A percentile compares a stretch with the other conserved stretches of the same genome.
These are phyloP conservation scores for Epinotia ramella DNA, from an alignment of 2,888 invertebrate species.

Conservation along the genomic window DNA sequence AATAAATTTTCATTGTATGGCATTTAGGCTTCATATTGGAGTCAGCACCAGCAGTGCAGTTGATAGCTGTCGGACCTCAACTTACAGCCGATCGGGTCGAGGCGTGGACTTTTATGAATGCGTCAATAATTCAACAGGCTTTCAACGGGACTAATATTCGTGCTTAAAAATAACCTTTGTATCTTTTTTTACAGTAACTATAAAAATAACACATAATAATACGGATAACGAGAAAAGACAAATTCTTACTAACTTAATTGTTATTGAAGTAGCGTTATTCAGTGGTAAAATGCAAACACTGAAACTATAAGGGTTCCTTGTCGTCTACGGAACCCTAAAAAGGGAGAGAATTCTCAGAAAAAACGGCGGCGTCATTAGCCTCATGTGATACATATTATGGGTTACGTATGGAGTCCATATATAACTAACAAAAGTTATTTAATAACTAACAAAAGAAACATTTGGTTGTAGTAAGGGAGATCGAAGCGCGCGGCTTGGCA, in stretches of 20 bases:
- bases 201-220: not conserved
- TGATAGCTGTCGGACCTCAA: conserved; percentile 37
- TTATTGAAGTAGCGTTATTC: not conserved
- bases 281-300: not conserved
- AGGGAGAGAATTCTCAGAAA: too few relatives aligned
- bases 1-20: conserved; percentile 49
- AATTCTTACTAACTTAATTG: too few relatives aligned
- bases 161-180: not conserved
- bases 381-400: too few relatives aligned
- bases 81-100: conserved; percentile 2
- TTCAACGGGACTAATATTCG: conserved; percentile 8
- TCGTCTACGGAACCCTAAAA: too few relatives aligned
- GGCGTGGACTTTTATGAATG: conserved; percentile 13
- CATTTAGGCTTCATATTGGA: conserved; percentile 62
- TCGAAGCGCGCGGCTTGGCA: too few relatives aligned
- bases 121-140: conserved; percentile 35
- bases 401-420: too few relatives aligned
- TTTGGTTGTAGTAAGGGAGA: too few relatives aligned
- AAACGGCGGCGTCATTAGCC: too few relatives aligned
- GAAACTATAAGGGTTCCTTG: too few relatives aligned
- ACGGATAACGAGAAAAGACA: not conserved
- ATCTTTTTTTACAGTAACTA: conserved; percentile 17
- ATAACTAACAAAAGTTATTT: too few relatives aligned
- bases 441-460: too few relatives aligned
- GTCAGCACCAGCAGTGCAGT: conserved; percentile 64